Evolutionary conservation across 2,888 invertebrate genomes (phyloP), one percentile per base, ranked within the genome.

Genomic region (Colostygia pectinataria): DNA sequence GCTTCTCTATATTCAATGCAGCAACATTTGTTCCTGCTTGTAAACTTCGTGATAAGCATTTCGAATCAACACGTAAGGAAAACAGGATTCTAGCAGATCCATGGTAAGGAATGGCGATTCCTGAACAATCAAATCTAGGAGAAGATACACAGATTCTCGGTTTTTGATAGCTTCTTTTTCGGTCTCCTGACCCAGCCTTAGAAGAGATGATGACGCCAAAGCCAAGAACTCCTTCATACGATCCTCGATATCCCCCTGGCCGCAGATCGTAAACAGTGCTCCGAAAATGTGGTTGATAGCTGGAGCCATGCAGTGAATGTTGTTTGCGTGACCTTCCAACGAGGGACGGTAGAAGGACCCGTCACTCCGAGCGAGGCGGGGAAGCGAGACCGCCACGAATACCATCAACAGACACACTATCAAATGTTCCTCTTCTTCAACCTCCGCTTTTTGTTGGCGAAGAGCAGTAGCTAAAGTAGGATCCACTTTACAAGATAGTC

Each of bases 1-100:
- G 57, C 41, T 59, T 57, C 60, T 36, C 53, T 57, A 61, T 81
- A 81, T 88, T 61, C 85, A 83, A 80, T 91, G 91, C 66, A 74
- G 71, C 40, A 92, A 81, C 67, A 92, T 84, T 74, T 96, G 95
- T 77, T 97, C 97, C 69, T 96, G 94, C 80, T 97, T 97, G 82
- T 97, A 97, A 54, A 98, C 98, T 68, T 96, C 97, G 80, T 99
- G 98, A 90, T 98, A 99, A 68, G 99, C 98, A 79, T 99, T 99
- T 50, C 99, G 93, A 70, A 99, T 96, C 40, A 99, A 92, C 13
- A 98, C 98, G 77, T 99, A 99, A 0, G 99, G 99, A 84, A 99
- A 99, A 84, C 99, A 99, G 7, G 98, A 98, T 83, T 99, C 99
- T 61, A 99, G 87, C 58, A 99, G 92, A 90, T 99, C 99, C 98